phyloP scores from a whole-genome alignment of 2,888 invertebrate species.

The Xanthia togata region DNA sequence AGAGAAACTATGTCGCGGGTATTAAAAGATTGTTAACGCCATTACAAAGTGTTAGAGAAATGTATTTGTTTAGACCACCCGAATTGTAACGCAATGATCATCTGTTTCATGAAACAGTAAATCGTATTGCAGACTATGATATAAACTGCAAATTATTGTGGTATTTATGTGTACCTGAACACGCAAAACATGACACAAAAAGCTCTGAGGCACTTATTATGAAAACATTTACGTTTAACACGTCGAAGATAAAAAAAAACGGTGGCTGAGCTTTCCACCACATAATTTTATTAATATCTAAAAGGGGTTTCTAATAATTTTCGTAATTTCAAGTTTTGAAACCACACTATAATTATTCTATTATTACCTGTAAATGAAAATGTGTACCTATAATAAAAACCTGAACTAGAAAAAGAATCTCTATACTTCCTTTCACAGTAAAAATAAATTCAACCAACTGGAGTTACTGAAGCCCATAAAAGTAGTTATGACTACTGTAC shows the following conservation, averaged over 20 bases:
- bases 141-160: not conserved
- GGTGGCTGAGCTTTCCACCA: not conserved
- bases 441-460: slow-evolving; percentile 11
- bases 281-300: not conserved
- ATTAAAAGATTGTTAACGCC: slow-evolving; percentile 38
- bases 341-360: not conserved
- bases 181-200: not conserved
- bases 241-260: not conserved
- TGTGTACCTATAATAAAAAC: not conserved
- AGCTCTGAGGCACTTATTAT: not conserved
- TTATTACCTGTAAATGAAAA: not conserved
- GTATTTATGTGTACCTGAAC: not conserved
- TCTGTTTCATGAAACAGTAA: not conserved
- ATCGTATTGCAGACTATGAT: not conserved
- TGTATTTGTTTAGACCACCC: slow-evolving; percentile 36
- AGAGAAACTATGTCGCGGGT: slow-evolving; percentile 36
- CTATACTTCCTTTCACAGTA: not conserved
- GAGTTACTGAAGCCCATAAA: slow-evolving; percentile 2
- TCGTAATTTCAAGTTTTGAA: not conserved
- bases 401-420: not conserved
- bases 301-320: not conserved
- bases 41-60: slow-evolving; percentile 28
- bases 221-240: not conserved
- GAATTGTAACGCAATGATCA: slow-evolving; percentile 10
- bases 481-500: slow-evolving; percentile 15